Evolutionary conservation across 2,888 invertebrate genomes (phyloP).

Genomic region (Ischnura elegans): DNA sequence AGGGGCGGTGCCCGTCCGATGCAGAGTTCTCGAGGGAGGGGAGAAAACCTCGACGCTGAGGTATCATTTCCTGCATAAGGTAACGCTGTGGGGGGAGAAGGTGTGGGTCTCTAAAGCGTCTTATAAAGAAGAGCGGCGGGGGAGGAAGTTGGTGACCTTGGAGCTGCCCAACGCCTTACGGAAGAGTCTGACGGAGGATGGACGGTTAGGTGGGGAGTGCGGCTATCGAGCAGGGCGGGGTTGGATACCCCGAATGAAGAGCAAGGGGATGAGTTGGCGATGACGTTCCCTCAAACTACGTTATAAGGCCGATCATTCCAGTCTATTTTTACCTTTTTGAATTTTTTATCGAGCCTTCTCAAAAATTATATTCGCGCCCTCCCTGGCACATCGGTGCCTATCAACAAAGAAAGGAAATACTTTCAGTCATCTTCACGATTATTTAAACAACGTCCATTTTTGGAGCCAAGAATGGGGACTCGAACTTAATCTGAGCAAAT

Average conservation of each 20-base stretch:
- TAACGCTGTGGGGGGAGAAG: neutral
- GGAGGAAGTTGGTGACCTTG: conserved; percentile 24
- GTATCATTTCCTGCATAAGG: conserved; percentile 31
- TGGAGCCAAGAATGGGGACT: too few species aligned
- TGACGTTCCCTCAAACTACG: neutral
- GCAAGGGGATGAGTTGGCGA: neutral
- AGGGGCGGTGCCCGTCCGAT: too few species aligned
- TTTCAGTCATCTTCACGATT: too few species aligned
- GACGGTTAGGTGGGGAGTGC: neutral
- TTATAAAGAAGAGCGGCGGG: neutral
- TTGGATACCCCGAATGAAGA: neutral
- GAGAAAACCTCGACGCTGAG: neutral
- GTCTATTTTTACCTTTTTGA: neutral
- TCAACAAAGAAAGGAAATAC: too few species aligned
- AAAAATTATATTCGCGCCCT: too few species aligned
- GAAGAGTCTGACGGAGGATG: neutral
- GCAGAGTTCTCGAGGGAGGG: neutral
- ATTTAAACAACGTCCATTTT: too few species aligned
- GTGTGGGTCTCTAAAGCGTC: neutral
- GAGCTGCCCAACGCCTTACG: neutral
- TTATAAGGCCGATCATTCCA: neutral
- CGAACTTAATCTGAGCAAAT: too few species aligned
- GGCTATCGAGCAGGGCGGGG: conserved; percentile 6
- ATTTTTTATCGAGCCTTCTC: too few species aligned
- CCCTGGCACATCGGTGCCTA: too few species aligned